phyloP scores from a whole-genome alignment of 2,888 invertebrate species.

The Mesoligia furuncula region DNA sequence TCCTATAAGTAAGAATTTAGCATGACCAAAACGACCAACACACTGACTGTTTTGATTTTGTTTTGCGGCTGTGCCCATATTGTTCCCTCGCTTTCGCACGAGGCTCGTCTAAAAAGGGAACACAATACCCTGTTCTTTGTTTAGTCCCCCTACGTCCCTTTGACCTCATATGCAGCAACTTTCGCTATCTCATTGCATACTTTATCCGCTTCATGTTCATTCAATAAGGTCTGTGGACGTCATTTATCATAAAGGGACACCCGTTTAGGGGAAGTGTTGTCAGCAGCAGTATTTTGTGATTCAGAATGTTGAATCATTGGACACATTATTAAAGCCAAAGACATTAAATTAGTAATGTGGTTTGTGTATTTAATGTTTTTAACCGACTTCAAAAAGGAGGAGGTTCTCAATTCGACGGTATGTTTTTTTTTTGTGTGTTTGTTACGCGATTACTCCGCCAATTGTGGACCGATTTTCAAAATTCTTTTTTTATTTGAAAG shows the following conservation, averaged over 20 bases:
- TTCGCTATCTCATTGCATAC: constrained; percentile 47
- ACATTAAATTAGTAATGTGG: background rate
- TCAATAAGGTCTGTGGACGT: constrained; percentile 33
- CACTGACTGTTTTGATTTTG: constrained; percentile 34
- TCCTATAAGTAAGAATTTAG: constrained; percentile 39
- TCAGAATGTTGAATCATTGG: background rate
- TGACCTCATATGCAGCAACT: constrained; percentile 53
- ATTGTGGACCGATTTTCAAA: too few relatives aligned
- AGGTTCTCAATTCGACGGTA: too few relatives aligned
- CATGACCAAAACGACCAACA: constrained; percentile 36
- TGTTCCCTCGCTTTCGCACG: constrained; percentile 48
- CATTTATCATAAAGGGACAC: constrained; percentile 44
- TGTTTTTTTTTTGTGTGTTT: too few relatives aligned
- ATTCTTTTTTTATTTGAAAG: too few relatives aligned
- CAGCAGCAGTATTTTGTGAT: constrained; percentile 16
- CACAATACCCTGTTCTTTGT: constrained; percentile 64
- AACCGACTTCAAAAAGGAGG: too few relatives aligned
- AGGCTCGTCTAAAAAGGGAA: constrained; percentile 60
- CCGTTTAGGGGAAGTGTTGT: constrained; percentile 23
- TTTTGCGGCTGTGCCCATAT: constrained; percentile 45
- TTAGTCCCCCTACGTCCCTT: constrained; percentile 53
- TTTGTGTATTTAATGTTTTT: background rate
- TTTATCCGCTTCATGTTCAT: constrained; percentile 56
- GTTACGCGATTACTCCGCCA: too few relatives aligned
- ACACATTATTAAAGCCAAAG: background rate